Conservation (phyloP, 2,888 invertebrate species). For the Euspilapteryx auroguttella region DNA sequence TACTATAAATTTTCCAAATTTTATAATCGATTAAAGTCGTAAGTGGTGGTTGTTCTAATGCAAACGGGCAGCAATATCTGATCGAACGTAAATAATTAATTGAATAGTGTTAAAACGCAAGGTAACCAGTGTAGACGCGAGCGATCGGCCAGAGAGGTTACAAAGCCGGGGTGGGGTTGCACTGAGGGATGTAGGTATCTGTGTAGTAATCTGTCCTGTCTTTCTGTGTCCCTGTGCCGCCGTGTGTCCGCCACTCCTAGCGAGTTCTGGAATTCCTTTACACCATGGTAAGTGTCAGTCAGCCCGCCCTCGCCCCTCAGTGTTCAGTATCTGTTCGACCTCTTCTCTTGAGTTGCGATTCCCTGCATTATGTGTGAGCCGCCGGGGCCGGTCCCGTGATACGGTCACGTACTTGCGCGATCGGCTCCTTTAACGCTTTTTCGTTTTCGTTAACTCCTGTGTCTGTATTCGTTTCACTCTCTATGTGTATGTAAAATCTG, state of each 20-base stretch:
- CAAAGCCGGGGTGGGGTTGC: conserved; percentile 56
- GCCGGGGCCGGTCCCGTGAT: conserved; percentile 47
- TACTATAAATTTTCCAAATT: conserved; percentile 11
- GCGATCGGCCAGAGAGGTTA: conserved; percentile 45
- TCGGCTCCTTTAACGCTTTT: conserved; percentile 49
- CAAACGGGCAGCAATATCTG: conserved; percentile 45
- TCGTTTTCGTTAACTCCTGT: conserved; percentile 55
- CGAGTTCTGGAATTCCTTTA: conserved; percentile 98
- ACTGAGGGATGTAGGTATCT: conserved; percentile 63
- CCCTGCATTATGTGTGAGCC: conserved; percentile 54
- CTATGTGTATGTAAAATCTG: conserved; percentile 64
- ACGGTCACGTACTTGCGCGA: conserved; percentile 37
- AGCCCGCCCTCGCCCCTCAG: conserved; percentile 63
- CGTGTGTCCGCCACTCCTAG: conserved; percentile 78
- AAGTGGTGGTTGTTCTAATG: conserved; percentile 54
- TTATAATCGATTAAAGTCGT: neutral
- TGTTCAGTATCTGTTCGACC: conserved; percentile 58
- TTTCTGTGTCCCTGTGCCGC: conserved; percentile 72
- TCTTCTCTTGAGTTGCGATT: conserved; percentile 59
- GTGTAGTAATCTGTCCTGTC: conserved; percentile 66
- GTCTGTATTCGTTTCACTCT: conserved; percentile 61
- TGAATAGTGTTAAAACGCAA: conserved; percentile 53
- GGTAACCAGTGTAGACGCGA: conserved; percentile 54
- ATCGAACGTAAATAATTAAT: conserved; percentile 21
- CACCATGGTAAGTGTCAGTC: conserved; percentile 94